These are phyloP conservation scores for Magallana nippona DNA, from an alignment of 2,888 invertebrate species.

Conservation along the genomic window DNA sequence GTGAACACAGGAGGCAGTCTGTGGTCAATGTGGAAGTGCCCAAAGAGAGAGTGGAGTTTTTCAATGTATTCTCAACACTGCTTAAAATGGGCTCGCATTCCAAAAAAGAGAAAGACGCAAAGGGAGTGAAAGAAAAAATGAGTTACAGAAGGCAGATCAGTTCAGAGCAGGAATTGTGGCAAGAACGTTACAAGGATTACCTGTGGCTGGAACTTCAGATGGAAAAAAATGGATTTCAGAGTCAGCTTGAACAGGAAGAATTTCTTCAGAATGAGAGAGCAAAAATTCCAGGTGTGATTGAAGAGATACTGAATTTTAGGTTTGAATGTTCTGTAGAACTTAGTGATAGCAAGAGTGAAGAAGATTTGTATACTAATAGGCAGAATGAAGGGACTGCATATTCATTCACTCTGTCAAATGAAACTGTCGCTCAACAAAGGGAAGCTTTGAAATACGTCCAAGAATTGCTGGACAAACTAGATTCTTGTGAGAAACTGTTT, in stretches of 20 bases:
- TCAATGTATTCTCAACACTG: slow-evolving; percentile 86
- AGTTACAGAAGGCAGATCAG: slow-evolving; percentile 81
- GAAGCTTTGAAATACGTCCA: slow-evolving; percentile 88
- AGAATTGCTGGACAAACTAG: slow-evolving; percentile 86
- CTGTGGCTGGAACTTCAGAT: slow-evolving; percentile 96
- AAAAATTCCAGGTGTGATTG: slow-evolving; percentile 86
- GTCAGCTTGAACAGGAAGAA: slow-evolving; percentile 88
- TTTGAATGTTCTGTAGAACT: slow-evolving; percentile 52
- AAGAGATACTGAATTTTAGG: slow-evolving; percentile 87
- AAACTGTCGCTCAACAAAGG: slow-evolving; percentile 85
- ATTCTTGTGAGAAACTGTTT: slow-evolving; percentile 89
- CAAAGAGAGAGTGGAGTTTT: slow-evolving; percentile 72
- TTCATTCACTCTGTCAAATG: slow-evolving; percentile 63
- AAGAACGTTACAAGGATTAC: slow-evolving; percentile 92
- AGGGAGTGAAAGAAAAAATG: slow-evolving; percentile 61
- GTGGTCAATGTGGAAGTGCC: slow-evolving; percentile 64
- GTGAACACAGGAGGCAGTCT: slow-evolving; percentile 49
- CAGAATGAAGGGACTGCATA: slow-evolving; percentile 49
- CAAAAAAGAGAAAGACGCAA: slow-evolving; percentile 73
- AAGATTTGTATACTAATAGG: background rate
- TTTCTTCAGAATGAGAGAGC: slow-evolving; percentile 88
- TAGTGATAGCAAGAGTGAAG: slow-evolving; percentile 26
- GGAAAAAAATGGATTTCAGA: slow-evolving; percentile 82
- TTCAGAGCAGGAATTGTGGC: slow-evolving; percentile 92
- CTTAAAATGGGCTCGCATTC: slow-evolving; percentile 84